Percentiles rank a stretch among this genome's conserved stretches.
These are phyloP conservation scores for Apocheima hispidaria DNA, from an alignment of 2,888 invertebrate species.

Conservation along the genomic window DNA sequence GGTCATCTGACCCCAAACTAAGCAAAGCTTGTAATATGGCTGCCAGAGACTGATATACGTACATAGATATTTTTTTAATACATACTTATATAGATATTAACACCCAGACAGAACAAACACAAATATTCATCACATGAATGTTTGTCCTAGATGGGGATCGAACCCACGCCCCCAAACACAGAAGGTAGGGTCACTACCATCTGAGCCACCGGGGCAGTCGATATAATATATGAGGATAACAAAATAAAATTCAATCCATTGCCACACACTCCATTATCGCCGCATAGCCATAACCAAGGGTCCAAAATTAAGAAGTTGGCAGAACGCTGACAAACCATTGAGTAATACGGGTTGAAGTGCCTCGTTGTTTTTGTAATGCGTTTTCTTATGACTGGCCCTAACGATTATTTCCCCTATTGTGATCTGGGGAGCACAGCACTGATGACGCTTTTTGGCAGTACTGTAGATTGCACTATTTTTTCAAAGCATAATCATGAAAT, in stretches of 20 bases:
- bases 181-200: too few relatives aligned
- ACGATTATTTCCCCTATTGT: constrained; percentile 84
- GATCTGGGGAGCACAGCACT: constrained; percentile 58
- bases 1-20: too few relatives aligned
- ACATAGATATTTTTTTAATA: too few relatives aligned
- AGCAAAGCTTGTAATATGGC: too few relatives aligned
- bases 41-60: too few relatives aligned
- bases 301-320: constrained; percentile 70
- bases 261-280: constrained; percentile 37
- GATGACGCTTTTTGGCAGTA: constrained; percentile 14
- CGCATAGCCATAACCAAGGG: constrained; percentile 48
- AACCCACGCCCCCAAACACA: too few relatives aligned
- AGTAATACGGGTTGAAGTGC: constrained; percentile 76
- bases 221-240: constrained; percentile 13
- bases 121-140: too few relatives aligned
- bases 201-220: too few relatives aligned
- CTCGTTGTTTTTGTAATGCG: constrained; percentile 82
- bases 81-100: too few relatives aligned
- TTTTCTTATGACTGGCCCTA: constrained; percentile 82
- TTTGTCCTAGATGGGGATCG: too few relatives aligned
- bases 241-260: constrained; percentile 28
- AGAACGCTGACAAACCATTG: constrained; percentile 75
- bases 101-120: too few relatives aligned
- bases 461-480: neutral
- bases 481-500: neutral